A percentile compares a stretch with the other conserved stretches of the same genome.
phyloP scores from a whole-genome alignment of 2,113 vertebrate species.

The Gallinago undulata region DNA sequence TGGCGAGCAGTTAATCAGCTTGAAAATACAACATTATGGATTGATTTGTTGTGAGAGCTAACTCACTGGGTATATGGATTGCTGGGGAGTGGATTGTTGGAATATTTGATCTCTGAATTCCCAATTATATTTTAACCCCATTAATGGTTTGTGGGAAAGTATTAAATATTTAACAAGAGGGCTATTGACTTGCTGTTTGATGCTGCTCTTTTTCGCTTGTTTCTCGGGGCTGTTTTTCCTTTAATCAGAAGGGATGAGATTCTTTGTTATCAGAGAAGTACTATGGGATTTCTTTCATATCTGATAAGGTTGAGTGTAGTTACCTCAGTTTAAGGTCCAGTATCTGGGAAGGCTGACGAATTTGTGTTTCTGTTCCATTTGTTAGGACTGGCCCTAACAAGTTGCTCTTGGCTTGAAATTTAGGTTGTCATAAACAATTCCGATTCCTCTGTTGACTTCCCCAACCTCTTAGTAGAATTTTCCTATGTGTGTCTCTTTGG shows the following conservation, averaged over 20 bases:
- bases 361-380: conserved; percentile 48
- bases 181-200: not conserved
- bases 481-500: conserved; percentile 43
- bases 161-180: conserved; percentile 20
- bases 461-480: conserved; percentile 48
- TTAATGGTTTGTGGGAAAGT: not conserved
- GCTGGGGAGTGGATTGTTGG: not conserved
- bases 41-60: not conserved
- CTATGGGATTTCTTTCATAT: not conserved
- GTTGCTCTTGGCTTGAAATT: conserved; percentile 61
- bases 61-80: not conserved
- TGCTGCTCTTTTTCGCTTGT: not conserved
- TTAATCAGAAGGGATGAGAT: not conserved
- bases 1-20: not conserved
- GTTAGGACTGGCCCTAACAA: conserved; percentile 56
- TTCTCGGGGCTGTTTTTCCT: not conserved
- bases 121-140: not conserved
- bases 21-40: not conserved
- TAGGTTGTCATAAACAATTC: conserved; percentile 63
- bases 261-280: not conserved
- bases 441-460: conserved; percentile 32
- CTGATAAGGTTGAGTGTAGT: not conserved
- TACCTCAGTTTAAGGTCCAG: conserved; percentile 13
- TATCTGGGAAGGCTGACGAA: conserved; percentile 42
- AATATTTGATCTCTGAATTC: not conserved